These are phyloP conservation scores for Phalacrocorax carbo DNA, from an alignment of 2,113 vertebrate genomes.

Conservation along the genomic window DNA sequence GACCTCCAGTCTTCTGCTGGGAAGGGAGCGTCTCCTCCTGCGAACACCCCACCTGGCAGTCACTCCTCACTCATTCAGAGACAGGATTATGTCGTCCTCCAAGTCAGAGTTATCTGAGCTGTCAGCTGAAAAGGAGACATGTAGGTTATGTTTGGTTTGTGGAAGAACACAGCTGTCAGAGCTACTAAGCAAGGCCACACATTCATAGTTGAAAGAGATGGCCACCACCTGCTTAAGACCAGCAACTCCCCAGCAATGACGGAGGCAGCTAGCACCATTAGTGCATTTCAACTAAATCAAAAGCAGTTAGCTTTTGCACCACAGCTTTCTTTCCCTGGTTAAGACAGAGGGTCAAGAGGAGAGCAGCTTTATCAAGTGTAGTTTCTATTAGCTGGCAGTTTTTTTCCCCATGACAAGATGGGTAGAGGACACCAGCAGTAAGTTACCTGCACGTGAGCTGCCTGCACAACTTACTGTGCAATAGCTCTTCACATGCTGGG, in stretches of 20 bases:
- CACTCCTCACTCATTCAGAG: slow-evolving; percentile 80
- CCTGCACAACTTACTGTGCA: neutral
- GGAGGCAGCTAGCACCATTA: neutral
- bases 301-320: neutral
- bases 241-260: neutral
- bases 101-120: slow-evolving; percentile 96
- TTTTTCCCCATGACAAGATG: neutral
- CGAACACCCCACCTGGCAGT: neutral
- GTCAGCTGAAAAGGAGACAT: slow-evolving; percentile 82
- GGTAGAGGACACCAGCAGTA: neutral
- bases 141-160: neutral
- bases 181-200: neutral
- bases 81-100: slow-evolving; percentile 97
- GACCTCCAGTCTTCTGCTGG: slow-evolving; percentile 65
- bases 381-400: neutral
- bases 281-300: neutral
- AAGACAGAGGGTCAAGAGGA: neutral
- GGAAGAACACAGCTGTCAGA: neutral
- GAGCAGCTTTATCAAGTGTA: neutral
- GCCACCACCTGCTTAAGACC: neutral
- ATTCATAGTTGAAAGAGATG: neutral
- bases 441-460: neutral
- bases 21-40: slow-evolving; percentile 21
- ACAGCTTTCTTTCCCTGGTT: neutral
- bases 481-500: neutral